Evolutionary conservation across 2,113 vertebrate species (phyloP), one percentile per base, ranked within the genome.

Genomic region (Ceyx cyanopectus): DNA sequence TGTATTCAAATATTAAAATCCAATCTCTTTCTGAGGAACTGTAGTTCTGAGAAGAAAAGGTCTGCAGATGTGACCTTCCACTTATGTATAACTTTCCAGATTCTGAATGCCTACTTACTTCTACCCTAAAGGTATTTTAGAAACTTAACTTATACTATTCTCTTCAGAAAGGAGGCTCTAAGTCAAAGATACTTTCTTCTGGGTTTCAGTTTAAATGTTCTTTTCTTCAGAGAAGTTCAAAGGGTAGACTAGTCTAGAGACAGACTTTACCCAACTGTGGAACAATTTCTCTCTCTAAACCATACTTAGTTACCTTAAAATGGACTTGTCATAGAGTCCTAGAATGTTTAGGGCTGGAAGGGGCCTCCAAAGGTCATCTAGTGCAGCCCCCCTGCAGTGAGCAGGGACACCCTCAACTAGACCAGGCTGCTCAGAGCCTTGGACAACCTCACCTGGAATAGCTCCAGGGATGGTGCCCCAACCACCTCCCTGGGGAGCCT

Each of bases 171-270:
- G 43, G 94, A 90, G 65, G 34, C 41, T 96, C 68, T 53, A 63
- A 83, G 32, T 77, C 77, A 78, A 80, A 72, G 53, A 85, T 14
- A 74, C 34, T 65, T 79, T 92, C n/a, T 92, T 34, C 51, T 79
- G 72, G 81, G 56, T 20, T 91, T 84, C 73, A 92, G 87, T 93
- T 95, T 34, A 79, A 57, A 77, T 77, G 85, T 89, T 66, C 51
- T 73, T 89, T 79, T 70, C 43, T 92, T 94, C 22, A 45, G 72
- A 73, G 37, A 89, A 93, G 67, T 80, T 94, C 70, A 94, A 87
- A 95, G 61, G 70, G 46, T 43, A 23, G 30, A 76, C 45, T 37
- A 85, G 62, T 76, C 75, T 46, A 63, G 63, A 74, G 74, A 76
- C 27, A 93, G 54, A 62, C 20, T 68, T 93, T 58, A 70, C 7